Conservation (phyloP, 2,113 vertebrate species). For the Leuciscus idus region DNA sequence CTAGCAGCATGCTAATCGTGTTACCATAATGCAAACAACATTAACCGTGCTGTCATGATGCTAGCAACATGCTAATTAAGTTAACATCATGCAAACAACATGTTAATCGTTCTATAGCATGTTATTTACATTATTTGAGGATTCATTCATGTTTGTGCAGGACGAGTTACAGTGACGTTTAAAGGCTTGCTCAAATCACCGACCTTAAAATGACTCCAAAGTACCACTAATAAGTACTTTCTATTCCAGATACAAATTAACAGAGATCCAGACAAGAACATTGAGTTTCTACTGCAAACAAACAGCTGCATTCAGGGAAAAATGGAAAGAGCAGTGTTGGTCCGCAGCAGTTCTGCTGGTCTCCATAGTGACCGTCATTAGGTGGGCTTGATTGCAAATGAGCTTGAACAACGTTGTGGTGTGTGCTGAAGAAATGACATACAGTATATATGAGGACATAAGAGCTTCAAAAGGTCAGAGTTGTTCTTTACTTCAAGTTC, state of each 20-base stretch:
- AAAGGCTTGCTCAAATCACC: not conserved
- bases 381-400: conserved; percentile 30
- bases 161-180: not conserved
- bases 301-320: not conserved
- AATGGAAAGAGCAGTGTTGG: not conserved
- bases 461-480: not conserved
- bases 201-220: not conserved
- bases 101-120: too few relatives aligned
- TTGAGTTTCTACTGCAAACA: not conserved
- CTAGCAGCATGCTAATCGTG: too few relatives aligned
- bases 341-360: conserved; percentile 9
- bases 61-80: too few relatives aligned
- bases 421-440: not conserved
- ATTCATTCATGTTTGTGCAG: not conserved
- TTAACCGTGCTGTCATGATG: too few relatives aligned
- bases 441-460: not conserved
- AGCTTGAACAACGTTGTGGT: not conserved
- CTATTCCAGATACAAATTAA: not conserved
- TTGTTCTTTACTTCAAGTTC: not conserved
- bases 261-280: conserved; percentile 8
- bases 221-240: not conserved
- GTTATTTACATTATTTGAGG: not conserved
- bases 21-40: too few relatives aligned
- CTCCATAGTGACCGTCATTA: conserved; percentile 52
- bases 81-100: too few relatives aligned